Conservation (phyloP, 2,113 vertebrate genomes). For the Nicator chloris region DNA sequence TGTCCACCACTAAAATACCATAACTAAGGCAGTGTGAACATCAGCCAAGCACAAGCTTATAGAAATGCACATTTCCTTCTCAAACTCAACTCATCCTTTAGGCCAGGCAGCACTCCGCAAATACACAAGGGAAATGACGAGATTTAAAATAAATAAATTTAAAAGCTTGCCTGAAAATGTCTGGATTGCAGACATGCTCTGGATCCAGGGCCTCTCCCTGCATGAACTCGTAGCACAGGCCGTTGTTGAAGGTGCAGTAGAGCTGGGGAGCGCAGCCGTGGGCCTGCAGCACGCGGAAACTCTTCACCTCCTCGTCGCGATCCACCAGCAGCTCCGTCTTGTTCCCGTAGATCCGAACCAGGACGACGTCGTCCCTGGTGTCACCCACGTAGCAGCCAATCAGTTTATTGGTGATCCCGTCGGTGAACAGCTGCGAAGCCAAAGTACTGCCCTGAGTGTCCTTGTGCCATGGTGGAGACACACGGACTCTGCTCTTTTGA, state of each 20-base stretch:
- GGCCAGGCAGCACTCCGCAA: not conserved
- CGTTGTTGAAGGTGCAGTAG: constrained; percentile 97
- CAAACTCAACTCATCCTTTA: too few species aligned
- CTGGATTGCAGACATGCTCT: constrained; percentile 86
- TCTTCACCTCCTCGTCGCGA: constrained; percentile 95
- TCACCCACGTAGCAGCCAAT: constrained; percentile 90
- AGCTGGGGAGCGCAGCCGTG: constrained; percentile 92
- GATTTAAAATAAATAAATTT: too few species aligned
- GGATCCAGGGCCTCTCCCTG: constrained; percentile 91
- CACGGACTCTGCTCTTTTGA: too few species aligned
- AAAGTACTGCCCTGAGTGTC: not conserved
- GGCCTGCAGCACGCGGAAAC: constrained; percentile 90
- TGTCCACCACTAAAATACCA: not conserved
- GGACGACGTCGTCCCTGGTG: constrained; percentile 84
- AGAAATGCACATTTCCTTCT: not conserved
- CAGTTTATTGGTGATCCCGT: constrained; percentile 96
- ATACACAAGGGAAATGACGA: not conserved
- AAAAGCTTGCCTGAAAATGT: constrained; percentile 82
- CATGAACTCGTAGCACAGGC: constrained; percentile 96
- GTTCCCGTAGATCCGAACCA: constrained; percentile 96
- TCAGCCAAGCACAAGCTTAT: fast-evolving
- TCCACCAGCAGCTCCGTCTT: constrained; percentile 95
- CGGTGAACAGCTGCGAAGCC: constrained; percentile 86
- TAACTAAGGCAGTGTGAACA: not conserved
- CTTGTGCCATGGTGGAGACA: too few species aligned